Evolutionary conservation across 2,797 vertebrate genomes (phyloP), one percentile per base, ranked within the genome.

Genomic region (Stomatorhinus walkeri): DNA sequence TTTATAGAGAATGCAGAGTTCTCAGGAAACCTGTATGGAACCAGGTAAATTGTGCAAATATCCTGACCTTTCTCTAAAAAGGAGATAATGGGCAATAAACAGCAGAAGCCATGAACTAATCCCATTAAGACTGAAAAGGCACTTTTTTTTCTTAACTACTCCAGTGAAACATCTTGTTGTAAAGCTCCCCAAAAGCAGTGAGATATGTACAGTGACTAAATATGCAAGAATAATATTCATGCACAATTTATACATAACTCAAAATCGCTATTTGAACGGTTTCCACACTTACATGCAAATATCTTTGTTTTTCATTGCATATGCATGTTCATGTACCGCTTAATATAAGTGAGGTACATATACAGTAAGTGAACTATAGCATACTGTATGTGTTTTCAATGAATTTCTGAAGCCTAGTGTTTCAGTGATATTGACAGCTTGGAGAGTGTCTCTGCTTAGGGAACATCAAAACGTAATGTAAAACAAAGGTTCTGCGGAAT

Each of bases 1-100:
- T 99, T 99, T 92, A 97, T 99, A 0, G 98, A 99, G 92, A 96
- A 95, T 0, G 98, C 98, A 0, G 97, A 96, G 91, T 99, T 99
- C 93, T 99, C 98, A 0, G 98, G 98, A 76, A 99, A 99, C 89
- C 93, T 99, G 93, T 99, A 99, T 0, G 98, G 98, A 90, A 99
- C 98, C 0, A 99, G 98, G 98, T 99, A 90, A 87, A 56, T n/a
- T 19, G 8, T 87, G 76, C 36, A 43, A 10, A 1, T n/a, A 84
- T 12, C 22, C 46, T 8, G 6, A 16, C 10, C n/a, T 36, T 49
- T 54, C 51, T 83, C 16, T 22, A 46, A 40, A 48, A 22, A 84
- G n/a, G 3, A 49, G 79, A 49, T 51, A 22, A 84, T 1, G 14
- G 36, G 64, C 64, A 72, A 36, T 8, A 81, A 4, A 81, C 7